Base-by-base conservation (phyloP, 1,140 invertebrate species). In the Cyclina sinensis region DNA sequence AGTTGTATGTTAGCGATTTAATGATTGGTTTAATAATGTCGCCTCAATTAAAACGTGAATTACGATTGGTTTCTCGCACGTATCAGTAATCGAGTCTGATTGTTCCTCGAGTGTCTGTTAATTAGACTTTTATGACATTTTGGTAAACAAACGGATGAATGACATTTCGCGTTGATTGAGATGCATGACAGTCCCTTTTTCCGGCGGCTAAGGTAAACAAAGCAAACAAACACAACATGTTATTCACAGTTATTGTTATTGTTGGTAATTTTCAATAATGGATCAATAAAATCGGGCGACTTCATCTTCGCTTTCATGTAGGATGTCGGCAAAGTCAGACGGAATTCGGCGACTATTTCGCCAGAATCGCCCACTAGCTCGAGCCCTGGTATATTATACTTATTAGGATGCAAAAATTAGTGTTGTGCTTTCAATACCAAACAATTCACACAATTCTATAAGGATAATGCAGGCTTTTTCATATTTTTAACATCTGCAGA, bases 371-470 rank as follows among this genome's bases (percentile, higher is more conserved):
- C 51, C 51, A 57, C 51, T 57, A 57, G 51, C 51, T 57, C 51
- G 51, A 57, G 51, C 51, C 51, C 51, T 57, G 51, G 3, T 57
- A 57, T 57, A 57, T 57, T 57, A 57, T 57, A 57, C 51, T 57
- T 57, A 57, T 57, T 57, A 57, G n/a, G 51, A 57, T 57, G 51
- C 51, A 57, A 57, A 57, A 57, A 57, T 57, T 57, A 57, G 51
- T 57, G 51, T 57, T 57, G 51, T 57, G 51, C 51, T 57, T 57
- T 57, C 51, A 57, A 57, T 57, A 57, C 51, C 51, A 18, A 57
- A 57, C 51, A 57, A 57, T 57, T 57, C 51, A 57, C 51, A 57
- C 51, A 57, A 57, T 57, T 57, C 51, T 57, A 57, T 57, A 57
- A 57, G 51, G 51, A 57, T 57, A 57, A 57, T 57, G 51, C 51